A percentile compares a stretch with the other conserved stretches of the same genome.
Evolutionary conservation across 1,140 invertebrate species (phyloP).

Genomic region (Latrodectus geometricus): DNA sequence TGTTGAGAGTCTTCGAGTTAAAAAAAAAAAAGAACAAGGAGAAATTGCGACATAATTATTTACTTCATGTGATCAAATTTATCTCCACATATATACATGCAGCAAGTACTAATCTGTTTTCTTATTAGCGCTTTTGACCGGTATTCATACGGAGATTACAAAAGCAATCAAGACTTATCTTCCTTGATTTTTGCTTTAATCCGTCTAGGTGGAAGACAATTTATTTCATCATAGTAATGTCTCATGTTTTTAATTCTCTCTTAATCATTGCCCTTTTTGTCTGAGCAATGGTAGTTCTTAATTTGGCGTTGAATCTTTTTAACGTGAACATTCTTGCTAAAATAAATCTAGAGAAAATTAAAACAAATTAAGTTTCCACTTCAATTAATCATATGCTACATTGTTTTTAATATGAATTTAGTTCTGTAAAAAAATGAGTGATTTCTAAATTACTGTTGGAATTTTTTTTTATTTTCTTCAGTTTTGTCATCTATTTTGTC

Average conservation of each 20-base stretch:
- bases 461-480: too few species aligned
- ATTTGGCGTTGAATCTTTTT: constrained; percentile 44
- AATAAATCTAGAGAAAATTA: constrained; percentile 38
- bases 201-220: constrained; percentile 27
- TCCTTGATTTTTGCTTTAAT: constrained; percentile 48
- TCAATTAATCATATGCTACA: constrained; percentile 41
- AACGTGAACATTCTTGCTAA: background rate
- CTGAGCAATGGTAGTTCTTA: background rate
- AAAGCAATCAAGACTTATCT: constrained; percentile 58
- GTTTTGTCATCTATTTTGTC: too few species aligned
- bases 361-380: constrained; percentile 25
- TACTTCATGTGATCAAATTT: constrained; percentile 47
- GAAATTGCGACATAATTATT: constrained; percentile 49
- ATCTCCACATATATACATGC: constrained; percentile 43
- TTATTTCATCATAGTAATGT: constrained; percentile 28
- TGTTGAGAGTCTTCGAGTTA: background rate
- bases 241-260: constrained; percentile 53
- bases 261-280: constrained; percentile 36
- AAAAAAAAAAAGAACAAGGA: background rate
- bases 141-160: constrained; percentile 4
- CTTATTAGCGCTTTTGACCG: background rate
- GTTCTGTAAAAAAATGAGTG: background rate
- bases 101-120: constrained; percentile 52
- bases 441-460: too few species aligned
- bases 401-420: constrained; percentile 9